phyloP scores from a whole-genome alignment of 1,140 invertebrate species.

The Lordiphosa collinella region DNA sequence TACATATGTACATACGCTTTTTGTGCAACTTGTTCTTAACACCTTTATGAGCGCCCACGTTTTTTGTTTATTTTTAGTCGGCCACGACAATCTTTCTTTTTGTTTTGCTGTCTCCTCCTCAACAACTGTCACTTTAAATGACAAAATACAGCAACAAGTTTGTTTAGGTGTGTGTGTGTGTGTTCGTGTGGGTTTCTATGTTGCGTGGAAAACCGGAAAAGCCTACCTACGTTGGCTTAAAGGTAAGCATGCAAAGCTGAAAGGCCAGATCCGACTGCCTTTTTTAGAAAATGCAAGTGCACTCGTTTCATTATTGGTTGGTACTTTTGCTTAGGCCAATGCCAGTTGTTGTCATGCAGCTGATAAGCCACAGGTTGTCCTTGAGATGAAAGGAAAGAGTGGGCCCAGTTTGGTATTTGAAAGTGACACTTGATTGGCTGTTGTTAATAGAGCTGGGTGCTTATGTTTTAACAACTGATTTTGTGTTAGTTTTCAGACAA shows the following conservation, averaged over 20 bases:
- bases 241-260: slow-evolving; percentile 1
- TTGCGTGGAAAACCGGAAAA: slow-evolving; percentile 68
- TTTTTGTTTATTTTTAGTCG: slow-evolving; percentile 63
- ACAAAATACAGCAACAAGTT: slow-evolving; percentile 21
- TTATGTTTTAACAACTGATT: no score
- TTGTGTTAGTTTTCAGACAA: no score
- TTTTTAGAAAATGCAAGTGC: slow-evolving; percentile 64
- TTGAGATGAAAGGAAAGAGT: slow-evolving; percentile 27
- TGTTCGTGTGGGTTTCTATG: slow-evolving; percentile 34
- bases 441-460: no score
- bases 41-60: slow-evolving; percentile 67
- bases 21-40: slow-evolving; percentile 73
- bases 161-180: slow-evolving; percentile 1
- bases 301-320: slow-evolving; percentile 18
- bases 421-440: slow-evolving; percentile 16
- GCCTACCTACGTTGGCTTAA: slow-evolving; percentile 37
- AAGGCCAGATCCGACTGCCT: not conserved
- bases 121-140: slow-evolving; percentile 40
- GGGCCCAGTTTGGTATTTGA: slow-evolving; percentile 23
- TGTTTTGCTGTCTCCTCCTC: slow-evolving; percentile 26
- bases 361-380: slow-evolving; percentile 61
- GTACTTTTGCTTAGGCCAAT: slow-evolving; percentile 35
- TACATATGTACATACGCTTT: not conserved
- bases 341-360: slow-evolving; percentile 29
- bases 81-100: slow-evolving; percentile 24